Percentiles rank a stretch among this genome's conserved stretches.
Conservation (phyloP, 1,140 invertebrate species). For the Scaptomyza graminum region DNA sequence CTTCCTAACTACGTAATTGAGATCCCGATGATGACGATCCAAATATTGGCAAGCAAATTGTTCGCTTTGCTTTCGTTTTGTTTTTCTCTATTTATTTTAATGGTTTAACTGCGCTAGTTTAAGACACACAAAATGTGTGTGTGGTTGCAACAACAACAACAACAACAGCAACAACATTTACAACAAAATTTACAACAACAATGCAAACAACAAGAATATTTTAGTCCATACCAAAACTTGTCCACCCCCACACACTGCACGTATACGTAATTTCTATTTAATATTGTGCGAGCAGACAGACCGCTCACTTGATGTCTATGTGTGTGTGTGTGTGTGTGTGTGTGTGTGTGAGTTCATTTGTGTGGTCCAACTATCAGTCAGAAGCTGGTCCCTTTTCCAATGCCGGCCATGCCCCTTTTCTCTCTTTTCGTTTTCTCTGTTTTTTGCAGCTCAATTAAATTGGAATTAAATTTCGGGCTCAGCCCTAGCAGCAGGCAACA, state of each 20-base stretch:
- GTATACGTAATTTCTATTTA: slow-evolving; percentile 78
- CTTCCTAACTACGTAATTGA: background rate
- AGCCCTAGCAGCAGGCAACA: slow-evolving; percentile 38
- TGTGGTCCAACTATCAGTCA: slow-evolving; percentile 41
- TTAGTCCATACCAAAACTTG: background rate
- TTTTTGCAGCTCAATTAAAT: slow-evolving; percentile 82
- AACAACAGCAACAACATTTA: background rate
- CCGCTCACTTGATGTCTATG: background rate
- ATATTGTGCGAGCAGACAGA: slow-evolving; percentile 51
- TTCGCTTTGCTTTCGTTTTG: slow-evolving; percentile 18
- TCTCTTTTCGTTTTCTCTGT: too few relatives aligned
- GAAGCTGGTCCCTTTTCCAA: slow-evolving; percentile 3
- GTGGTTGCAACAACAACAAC: background rate
- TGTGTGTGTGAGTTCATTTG: slow-evolving; percentile 40
- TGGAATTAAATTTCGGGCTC: slow-evolving; percentile 80
- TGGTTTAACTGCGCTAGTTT: slow-evolving; percentile 13
- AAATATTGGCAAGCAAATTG: background rate
- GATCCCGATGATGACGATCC: slow-evolving; percentile 17
- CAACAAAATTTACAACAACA: slow-evolving; percentile 1
- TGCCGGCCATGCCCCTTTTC: slow-evolving; percentile 39
- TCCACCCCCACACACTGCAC: slow-evolving; percentile 32
- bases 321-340: slow-evolving; percentile 16
- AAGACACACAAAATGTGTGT: slow-evolving; percentile 1
- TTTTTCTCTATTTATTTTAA: background rate
- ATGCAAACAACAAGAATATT: background rate